Evolutionary conservation across 1,140 invertebrate genomes (phyloP).

Genomic region (Macrostomum lignano): DNA sequence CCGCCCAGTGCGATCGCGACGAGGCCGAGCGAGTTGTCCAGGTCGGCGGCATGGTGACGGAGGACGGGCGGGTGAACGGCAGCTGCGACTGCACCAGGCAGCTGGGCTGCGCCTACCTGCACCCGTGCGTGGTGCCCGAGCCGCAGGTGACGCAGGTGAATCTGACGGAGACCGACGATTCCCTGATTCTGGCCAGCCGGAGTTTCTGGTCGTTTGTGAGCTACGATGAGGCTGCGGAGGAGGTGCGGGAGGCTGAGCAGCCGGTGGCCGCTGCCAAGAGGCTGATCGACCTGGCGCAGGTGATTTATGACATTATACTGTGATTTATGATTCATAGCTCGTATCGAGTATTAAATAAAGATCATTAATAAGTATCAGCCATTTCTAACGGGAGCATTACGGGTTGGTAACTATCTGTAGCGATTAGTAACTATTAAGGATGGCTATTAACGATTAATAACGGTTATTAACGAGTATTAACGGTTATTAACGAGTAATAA

Average conservation of each 20-base stretch:
- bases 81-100: conserved; percentile 16
- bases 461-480: no score
- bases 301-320: no score
- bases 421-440: no score
- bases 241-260: conserved; percentile 17
- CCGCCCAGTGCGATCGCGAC: conserved; percentile 12
- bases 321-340: no score
- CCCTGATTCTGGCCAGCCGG: conserved; percentile 22
- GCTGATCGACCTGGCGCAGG: conserved; percentile 24
- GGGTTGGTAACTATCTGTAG: no score
- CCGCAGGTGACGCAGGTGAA: conserved; percentile 13
- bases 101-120: conserved; percentile 22
- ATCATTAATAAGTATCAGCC: no score
- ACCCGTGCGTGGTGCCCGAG: conserved; percentile 20
- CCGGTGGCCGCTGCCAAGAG: conserved; percentile 23
- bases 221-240: conserved; percentile 19
- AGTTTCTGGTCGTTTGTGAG: conserved; percentile 19
- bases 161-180: conserved; percentile 16
- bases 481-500: no score
- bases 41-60: conserved; percentile 23
- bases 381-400: no score
- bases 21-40: conserved; percentile 18
- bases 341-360: no score
- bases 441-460: no score
- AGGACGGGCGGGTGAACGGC: conserved; percentile 22